Percentiles rank a stretch among this genome's conserved stretches.
These are phyloP conservation scores for Cotesia glomerata DNA, from an alignment of 1,140 invertebrate species.

Conservation along the genomic window DNA sequence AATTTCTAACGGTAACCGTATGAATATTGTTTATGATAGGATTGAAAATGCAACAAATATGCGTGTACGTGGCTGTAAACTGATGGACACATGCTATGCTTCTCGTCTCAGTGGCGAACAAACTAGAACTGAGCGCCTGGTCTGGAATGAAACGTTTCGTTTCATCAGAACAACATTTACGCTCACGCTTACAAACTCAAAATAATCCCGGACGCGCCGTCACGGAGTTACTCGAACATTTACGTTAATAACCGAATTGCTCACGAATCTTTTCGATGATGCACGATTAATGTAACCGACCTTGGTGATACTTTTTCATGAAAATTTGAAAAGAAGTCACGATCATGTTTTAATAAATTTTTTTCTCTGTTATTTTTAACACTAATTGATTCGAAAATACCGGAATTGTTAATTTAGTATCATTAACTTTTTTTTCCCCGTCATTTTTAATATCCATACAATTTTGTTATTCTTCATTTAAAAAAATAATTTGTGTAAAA, in stretches of 20 bases:
- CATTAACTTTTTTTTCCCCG: no score
- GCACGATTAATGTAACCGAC: background rate
- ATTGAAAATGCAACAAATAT: slow-evolving; percentile 49
- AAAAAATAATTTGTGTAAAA: no score
- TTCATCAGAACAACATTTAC: background rate
- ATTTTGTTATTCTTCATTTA: no score
- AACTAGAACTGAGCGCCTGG: slow-evolving; percentile 37
- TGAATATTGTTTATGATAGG: slow-evolving; percentile 51
- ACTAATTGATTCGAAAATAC: no score
- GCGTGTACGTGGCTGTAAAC: slow-evolving; percentile 45
- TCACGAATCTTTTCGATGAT: background rate
- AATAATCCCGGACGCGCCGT: slow-evolving; percentile 5
- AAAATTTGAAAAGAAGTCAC: background rate
- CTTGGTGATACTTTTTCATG: background rate
- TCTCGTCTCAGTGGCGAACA: slow-evolving; percentile 38
- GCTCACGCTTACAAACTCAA: slow-evolving; percentile 2
- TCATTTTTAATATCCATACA: no score
- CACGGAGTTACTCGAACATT: slow-evolving; percentile 13
- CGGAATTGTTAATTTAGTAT: no score
- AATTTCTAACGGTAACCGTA: slow-evolving; percentile 54
- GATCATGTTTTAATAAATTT: background rate
- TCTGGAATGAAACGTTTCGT: no score
- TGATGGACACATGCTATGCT: slow-evolving; percentile 59
- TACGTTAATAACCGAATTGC: background rate
- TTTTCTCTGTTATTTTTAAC: no score